Evolutionary conservation across 2,797 vertebrate genomes (phyloP).

Genomic region (Microctenopoma lineatum): DNA sequence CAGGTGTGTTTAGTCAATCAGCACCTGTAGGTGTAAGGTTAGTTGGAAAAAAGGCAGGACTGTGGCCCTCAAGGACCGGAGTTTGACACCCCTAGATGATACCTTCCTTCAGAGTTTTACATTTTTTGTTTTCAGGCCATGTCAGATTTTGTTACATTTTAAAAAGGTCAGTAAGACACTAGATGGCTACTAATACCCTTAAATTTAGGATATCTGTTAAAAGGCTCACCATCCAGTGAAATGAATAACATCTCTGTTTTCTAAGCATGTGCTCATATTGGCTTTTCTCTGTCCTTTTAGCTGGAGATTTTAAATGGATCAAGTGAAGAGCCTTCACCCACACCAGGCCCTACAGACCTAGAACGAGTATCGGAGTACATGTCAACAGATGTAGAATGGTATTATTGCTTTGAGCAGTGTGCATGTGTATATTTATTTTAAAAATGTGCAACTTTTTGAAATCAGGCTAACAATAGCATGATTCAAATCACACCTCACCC

Average conservation of each 20-base stretch:
- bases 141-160: constrained; percentile 36
- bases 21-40: too few species aligned
- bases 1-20: too few species aligned
- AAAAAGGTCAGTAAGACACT: constrained; percentile 17
- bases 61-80: too few species aligned
- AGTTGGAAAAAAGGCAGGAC: too few species aligned
- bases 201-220: constrained; percentile 51
- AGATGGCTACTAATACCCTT: neutral
- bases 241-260: constrained; percentile 41
- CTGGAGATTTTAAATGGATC: constrained; percentile 79
- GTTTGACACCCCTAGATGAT: too few species aligned
- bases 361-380: constrained; percentile 55
- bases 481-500: too few species aligned
- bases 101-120: too few species aligned
- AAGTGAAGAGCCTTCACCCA: constrained; percentile 77
- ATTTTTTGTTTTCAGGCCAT: neutral
- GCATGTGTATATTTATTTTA: neutral
- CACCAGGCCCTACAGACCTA: constrained; percentile 64
- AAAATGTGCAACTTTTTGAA: too few species aligned
- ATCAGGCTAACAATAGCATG: too few species aligned
- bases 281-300: constrained; percentile 26
- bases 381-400: constrained; percentile 42
- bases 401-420: too few species aligned
- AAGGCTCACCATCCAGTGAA: constrained; percentile 48
- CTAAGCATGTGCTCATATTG: neutral